Base-by-base conservation (phyloP, 2,797 vertebrate genomes). In the Alcedo quadribrachys region DNA sequence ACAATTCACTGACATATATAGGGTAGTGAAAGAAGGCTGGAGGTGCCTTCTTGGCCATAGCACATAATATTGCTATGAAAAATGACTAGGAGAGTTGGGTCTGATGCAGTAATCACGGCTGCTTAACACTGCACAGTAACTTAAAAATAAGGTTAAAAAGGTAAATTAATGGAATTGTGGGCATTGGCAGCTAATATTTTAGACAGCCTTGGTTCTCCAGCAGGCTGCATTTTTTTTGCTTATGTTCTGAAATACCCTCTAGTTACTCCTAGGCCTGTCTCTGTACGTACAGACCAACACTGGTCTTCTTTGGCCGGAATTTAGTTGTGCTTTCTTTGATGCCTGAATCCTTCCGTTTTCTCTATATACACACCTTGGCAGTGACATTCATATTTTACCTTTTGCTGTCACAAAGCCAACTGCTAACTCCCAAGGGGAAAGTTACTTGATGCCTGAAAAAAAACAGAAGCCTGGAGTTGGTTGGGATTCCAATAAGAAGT, bases 361-460 rank as follows among this genome's bases (percentile, higher is more conserved):
- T 70, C 79, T 88, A 2, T 33, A 7, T 33, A 63, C 18, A 50
- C 60, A 62, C 40, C 60, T 84, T 67, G 89, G 65, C 45, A 54
- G 58, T 66, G 45, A 51, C 37, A 37, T n/a, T 71, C 8, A 1
- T 22, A 7, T 82, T 81, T 70, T 57, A 78, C 85, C 43, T 46
- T 78, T 85, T 91, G 19, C 73, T 90, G 17, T 85, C 65, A 82
- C 40, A 71, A 77, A 95, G 48, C 21, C 11, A 87, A 4, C 35
- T 81, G 7, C 53, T 70, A 25, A 55, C 40, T 66, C 53, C 70
- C 57, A 60, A 43, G 62, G 51, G 55, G 51, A 70, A 66, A 48
- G 24, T 30, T 3, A 27, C 43, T 51, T 70, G 37, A 50, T 65
- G 35, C 15, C 37, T 67, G 13, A 70, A 73, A 46, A 77, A 77